Percentiles rank a stretch among this genome's conserved stretches.
These are phyloP conservation scores for Strix uralensis DNA, from an alignment of 2,113 vertebrate species.

Conservation along the genomic window DNA sequence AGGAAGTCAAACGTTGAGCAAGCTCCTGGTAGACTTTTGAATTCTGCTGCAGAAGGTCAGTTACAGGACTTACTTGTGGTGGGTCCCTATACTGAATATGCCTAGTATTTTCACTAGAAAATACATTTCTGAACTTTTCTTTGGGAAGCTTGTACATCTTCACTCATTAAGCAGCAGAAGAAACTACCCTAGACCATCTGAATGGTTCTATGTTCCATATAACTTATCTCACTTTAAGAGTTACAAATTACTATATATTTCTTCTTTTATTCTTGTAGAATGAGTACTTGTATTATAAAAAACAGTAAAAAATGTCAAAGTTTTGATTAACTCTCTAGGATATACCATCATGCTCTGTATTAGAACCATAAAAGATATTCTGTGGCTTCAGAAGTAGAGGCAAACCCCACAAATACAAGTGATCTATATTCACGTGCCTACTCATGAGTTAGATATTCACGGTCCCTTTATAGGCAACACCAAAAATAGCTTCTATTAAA, in stretches of 20 bases:
- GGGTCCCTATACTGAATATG: neutral
- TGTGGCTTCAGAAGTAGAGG: neutral
- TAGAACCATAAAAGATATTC: neutral
- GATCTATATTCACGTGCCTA: rapidly evolving
- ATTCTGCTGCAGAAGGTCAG: neutral
- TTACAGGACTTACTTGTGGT: neutral
- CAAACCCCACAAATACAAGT: neutral
- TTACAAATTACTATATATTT: neutral
- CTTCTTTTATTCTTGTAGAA: neutral
- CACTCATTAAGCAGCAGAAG: neutral
- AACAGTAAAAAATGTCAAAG: neutral
- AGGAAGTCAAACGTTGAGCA: neutral
- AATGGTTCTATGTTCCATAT: neutral
- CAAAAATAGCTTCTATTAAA: neutral
- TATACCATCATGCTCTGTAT: neutral
- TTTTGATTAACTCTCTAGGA: neutral
- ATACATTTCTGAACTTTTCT: neutral
- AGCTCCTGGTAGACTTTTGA: neutral
- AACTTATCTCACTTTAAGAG: neutral
- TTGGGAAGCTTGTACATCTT: neutral
- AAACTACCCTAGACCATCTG: neutral
- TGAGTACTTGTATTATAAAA: neutral
- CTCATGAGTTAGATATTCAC: neutral
- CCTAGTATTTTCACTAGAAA: neutral
- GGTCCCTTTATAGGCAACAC: neutral